Evolutionary conservation across 2,113 vertebrate genomes (phyloP).

Genomic region (mouse (Mus musculus)): GRCm39 chr16:30888001-30888500

Average conservation of each 20-base stretch:
- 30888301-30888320: neutral
- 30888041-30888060: neutral
- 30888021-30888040: neutral
- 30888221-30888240: neutral
- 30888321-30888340: neutral
- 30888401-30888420: no score
- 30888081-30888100: neutral
- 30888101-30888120: neutral
- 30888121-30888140: neutral
- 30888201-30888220: neutral
- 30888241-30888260: neutral
- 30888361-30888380: neutral
- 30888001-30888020: neutral
- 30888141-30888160: neutral
- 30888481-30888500: neutral
- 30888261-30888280: neutral
- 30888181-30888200: neutral
- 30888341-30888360: neutral
- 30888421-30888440: neutral
- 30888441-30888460: neutral
- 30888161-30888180: neutral
- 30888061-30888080: neutral
- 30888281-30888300: neutral
- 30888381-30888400: neutral
- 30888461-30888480: neutral